Base-by-base conservation (phyloP, 1,140 invertebrate species). In the Scaptomyza montana region DNA sequence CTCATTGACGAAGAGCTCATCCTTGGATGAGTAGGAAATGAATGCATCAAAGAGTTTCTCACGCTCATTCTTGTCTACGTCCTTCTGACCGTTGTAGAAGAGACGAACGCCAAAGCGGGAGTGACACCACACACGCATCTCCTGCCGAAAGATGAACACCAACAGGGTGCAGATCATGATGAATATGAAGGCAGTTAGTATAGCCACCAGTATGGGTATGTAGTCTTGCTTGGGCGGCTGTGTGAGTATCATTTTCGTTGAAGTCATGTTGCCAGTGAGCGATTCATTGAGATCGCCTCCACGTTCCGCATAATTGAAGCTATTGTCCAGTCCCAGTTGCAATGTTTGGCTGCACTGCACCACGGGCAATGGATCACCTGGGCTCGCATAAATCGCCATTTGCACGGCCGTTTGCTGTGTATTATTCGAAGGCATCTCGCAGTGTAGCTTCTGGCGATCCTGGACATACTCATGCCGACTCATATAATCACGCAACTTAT, bases 1-100 rank as follows among this genome's bases (percentile, higher is more conserved):
- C 85, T 98, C 96, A 3, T 96, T 95, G 0, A 98, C 97, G 93
- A 97, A 98, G 8, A 96, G 95, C 90, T 98, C 97, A 92, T 98
- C 97, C 93, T 98, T 97, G 2, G 96, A 96, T 92, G 97, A 98
- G 92, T 98, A 98, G 85, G 97, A 97, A 55, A 98, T 95, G 92
- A 98, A 98, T 9, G 97, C 97, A 86, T 99, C 98, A 91, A 97
- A 98, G 19, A 98, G 93, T 92, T 98, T 98, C 92, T 98, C 97
- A 2, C 96, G 93, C 74, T 97, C 96, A 77, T 96, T 95, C 61
- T 94, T 93, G 68, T 97, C 96, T 61, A 95, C 93, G 79, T 96
- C 96, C 68, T 94, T 94, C 39, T 93, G 93, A 21, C 93, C 92
- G 63, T 95, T 94, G 82, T 96, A 96, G 82, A 96, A 97, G 73